Evolutionary conservation across 1,140 invertebrate genomes (phyloP).

Genomic region (Drosophila melanica): DNA sequence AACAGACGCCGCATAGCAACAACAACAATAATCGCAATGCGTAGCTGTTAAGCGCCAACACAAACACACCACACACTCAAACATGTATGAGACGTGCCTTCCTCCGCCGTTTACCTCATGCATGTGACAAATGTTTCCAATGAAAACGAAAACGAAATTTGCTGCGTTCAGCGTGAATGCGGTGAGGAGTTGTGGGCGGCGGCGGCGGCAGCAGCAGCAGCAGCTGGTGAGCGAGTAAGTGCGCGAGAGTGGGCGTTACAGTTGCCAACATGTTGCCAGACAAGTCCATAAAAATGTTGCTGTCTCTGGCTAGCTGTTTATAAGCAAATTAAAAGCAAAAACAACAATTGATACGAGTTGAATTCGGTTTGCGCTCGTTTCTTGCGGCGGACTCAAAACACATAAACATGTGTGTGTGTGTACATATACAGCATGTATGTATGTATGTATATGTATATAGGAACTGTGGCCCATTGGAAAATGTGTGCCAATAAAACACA

Average conservation of each 20-base stretch:
- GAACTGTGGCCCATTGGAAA: slow-evolving; percentile 28
- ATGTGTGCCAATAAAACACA: slow-evolving; percentile 51
- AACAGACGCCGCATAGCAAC: slow-evolving; percentile 34
- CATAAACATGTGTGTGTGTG: background rate
- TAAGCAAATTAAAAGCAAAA: slow-evolving; percentile 46
- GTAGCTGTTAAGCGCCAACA: slow-evolving; percentile 1
- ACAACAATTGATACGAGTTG: slow-evolving; percentile 36
- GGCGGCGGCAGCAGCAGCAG: background rate
- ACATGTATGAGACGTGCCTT: background rate
- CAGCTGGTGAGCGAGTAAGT: slow-evolving; percentile 8
- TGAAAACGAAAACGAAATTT: slow-evolving; percentile 65
- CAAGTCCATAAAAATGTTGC: slow-evolving; percentile 40
- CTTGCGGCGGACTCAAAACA: slow-evolving; percentile 9
- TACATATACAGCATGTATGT: no score
- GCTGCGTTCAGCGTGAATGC: slow-evolving; percentile 67
- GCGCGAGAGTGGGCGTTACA: slow-evolving; percentile 40
- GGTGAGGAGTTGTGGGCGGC: background rate
- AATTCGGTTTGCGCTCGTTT: slow-evolving; percentile 55
- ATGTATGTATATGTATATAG: background rate
- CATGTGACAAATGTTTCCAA: slow-evolving; percentile 43
- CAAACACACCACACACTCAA: background rate
- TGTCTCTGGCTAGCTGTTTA: slow-evolving; percentile 24
- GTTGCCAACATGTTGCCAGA: slow-evolving; percentile 50
- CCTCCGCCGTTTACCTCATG: background rate
- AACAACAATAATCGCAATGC: slow-evolving; percentile 5